These are phyloP conservation scores for Corydoras maculifer DNA, from an alignment of 2,113 vertebrate species.

Conservation along the genomic window DNA sequence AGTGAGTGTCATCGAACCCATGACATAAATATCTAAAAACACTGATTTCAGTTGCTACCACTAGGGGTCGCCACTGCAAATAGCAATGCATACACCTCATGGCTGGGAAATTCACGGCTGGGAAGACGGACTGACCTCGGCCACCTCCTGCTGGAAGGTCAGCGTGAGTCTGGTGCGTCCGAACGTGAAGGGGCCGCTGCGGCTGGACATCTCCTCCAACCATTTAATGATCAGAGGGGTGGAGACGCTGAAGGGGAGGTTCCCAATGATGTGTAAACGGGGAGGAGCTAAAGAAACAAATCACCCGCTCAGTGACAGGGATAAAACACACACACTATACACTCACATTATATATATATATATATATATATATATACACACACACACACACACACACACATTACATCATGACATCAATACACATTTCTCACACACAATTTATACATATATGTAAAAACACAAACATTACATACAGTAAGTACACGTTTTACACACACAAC, in stretches of 20 bases:
- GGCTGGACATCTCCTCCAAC: constrained; percentile 76
- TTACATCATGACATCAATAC: neutral
- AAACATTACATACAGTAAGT: too few relatives aligned
- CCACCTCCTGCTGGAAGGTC: constrained; percentile 98
- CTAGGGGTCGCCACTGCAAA: too few relatives aligned
- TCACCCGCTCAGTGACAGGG: neutral
- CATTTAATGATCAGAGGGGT: constrained; percentile 90
- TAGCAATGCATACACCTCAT: too few relatives aligned
- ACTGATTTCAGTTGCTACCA: too few relatives aligned
- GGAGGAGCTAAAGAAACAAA: constrained; percentile 74
- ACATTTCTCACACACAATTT: neutral
- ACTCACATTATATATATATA: too few relatives aligned
- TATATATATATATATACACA: too few relatives aligned
- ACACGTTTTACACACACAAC: too few relatives aligned
- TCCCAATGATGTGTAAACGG: constrained; percentile 90
- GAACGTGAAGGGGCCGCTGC: constrained; percentile 78
- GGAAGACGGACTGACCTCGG: constrained; percentile 67
- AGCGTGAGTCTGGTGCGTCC: constrained; percentile 86
- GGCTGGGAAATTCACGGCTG: too few relatives aligned
- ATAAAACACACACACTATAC: constrained; percentile 1
- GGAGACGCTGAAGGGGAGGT: constrained; percentile 90
- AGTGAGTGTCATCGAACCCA: too few relatives aligned
- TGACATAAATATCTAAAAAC: too few relatives aligned
- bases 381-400: neutral
- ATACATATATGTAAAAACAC: too few relatives aligned